Evolutionary conservation across 2,888 invertebrate species (phyloP), one percentile per base, ranked within the genome.

Genomic region (Tanypteryx hageni): DNA sequence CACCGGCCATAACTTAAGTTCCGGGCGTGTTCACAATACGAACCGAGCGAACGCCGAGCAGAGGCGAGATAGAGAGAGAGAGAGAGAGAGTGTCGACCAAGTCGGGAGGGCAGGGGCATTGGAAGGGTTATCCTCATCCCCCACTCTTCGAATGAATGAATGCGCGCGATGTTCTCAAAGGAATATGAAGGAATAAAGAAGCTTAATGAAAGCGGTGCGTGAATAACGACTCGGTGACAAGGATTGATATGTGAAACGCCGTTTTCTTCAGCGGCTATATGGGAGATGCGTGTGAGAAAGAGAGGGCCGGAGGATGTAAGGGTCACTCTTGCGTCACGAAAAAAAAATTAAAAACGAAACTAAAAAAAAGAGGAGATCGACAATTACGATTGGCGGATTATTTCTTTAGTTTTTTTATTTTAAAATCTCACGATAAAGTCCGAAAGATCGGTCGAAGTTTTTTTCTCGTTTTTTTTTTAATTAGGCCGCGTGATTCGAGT

Each of bases 21-120:
- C 89, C 89, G 89, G 89, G 89, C 89, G 89, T 89, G 89, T 89
- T 89, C 89, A 89, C 89, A 89, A 89, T 89, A 89, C 89, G 89
- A 86, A 61, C 27, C 59, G 27, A 14, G 86, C 58, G 61, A 68
- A 44, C n/a, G 89, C 44, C 13, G 59, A 64, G 10, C 58, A n/a
- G 31, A 22, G 22, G 27, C 27, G 85, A 27, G 85, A 13, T 14
- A 85, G 22, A 14, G 61, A 22, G 14, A 8, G 27, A 86, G 18
- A 22, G 59, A 31, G 61, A 27, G 22, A 16, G 22, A 27, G 31
- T 27, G 27, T 22, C 13, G 85, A 58, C 14, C 13, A 57, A 58
- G 14, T 14, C n/a, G 85, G 31, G 59, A 82, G 82, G 76, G n/a
- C n/a, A n/a, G n/a, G n/a, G n/a, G n/a, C n/a, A 11, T 22, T 11